Base-by-base conservation (phyloP, 2,797 vertebrate species). In the Hybognathus amarus region DNA sequence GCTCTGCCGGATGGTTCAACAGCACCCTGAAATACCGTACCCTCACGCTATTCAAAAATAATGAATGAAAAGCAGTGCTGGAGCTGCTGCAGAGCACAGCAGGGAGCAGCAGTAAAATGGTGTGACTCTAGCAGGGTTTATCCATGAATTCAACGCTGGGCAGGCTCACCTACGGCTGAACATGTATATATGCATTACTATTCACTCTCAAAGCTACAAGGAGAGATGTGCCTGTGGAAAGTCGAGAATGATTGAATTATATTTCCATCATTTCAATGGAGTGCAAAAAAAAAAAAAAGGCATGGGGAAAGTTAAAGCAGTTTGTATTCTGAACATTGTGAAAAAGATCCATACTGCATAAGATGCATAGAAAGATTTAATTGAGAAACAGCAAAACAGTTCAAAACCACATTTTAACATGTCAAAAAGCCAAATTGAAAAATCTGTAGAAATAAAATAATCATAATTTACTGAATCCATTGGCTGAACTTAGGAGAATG, bases 51-150 rank as follows among this genome's bases (percentile, higher is more conserved):
- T 33, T 80, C 45, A 76, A 77, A 79, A 50, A 78, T 83, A 89
- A 89, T 83, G 88, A 89, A 68, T 68, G 76, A 80, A 82, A 86
- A 67, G 42, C n/a, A 54, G 56, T n/a, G 8, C 54, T 78, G 36
- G 75, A 85, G 71, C 50, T 76, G 63, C 36, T 68, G 81, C 63
- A 38, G 75, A 61, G 40, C 71, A 50, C 85, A 81, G 87, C 82
- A 78, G 86, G 87, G 66, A 54, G 71, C 50, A 80, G 63, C n/a
- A 52, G 81, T n/a, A 61, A 47, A 71, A 85, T 69, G 64, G 50
- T 45, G 77, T 15, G 79, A 74, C 42, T 73, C 56, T 40, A 71
- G 63, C 59, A 36, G 82, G 69, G 85, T 76, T 83, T 80, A 78
- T 18, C 30, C 69, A 85, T 67, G 77, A 42, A 71, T 82, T 80